Evolutionary conservation across 2,113 vertebrate genomes (phyloP), one percentile per base, ranked within the genome.

Genomic region (Sisor rabdophorus): DNA sequence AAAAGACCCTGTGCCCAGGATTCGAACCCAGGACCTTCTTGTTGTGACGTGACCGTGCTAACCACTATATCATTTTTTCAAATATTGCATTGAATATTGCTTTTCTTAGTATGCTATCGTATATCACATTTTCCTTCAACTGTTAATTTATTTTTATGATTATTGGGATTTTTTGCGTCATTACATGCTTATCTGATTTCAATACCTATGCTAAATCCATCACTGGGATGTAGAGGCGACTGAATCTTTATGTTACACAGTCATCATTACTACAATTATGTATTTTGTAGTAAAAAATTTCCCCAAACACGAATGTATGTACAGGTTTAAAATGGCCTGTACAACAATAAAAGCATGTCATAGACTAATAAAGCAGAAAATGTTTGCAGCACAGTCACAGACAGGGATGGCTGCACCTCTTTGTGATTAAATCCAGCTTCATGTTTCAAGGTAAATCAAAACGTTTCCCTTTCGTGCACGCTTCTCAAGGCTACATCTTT

Each of bases 401-500:
- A 69, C 53, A 16, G 20, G 11, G 54, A 59, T 24, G 59, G 40
- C 63, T 76, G 75, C 32, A 53, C 30, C 50, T 77, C 54, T 15
- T 48, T 22, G 40, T 76, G 65, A 70, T 69, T 69, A 28, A 65
- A 52, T 77, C 55, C 54, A 17, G 13, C 28, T 22, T 20, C 24
- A 9, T 0, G 20, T 71, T 60, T 77, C 55, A 60, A 70, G 54
- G 65, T 77, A 52, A 77, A 70, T 70, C 44, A 11, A 65, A 60
- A 70, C 16, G 17, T 44, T 77, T 60, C 54, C 44, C 75, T 52
- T 59, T 70, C 30, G 55, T 52, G 13, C 55, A 60, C 10, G 47
- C 44, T 70, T 60, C 52, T n/a, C 15, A 60, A 30, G 55, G 40
- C 65, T 44, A 60, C 65, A 61, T 77, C 44, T 32, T 77, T 77